Base-by-base conservation (phyloP, 2,797 vertebrate species). In the Platalea minor region DNA sequence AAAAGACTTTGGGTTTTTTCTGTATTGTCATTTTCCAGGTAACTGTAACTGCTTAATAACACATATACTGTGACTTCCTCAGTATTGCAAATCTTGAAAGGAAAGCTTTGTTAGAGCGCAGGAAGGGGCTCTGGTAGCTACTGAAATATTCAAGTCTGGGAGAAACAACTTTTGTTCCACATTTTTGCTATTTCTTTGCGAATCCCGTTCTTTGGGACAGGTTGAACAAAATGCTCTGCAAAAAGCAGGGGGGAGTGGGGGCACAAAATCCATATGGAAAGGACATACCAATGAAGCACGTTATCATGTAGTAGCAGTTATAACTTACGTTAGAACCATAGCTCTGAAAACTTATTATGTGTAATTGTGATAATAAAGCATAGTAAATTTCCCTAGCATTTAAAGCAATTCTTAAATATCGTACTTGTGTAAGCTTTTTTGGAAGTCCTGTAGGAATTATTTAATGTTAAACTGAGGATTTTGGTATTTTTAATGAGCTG, bases 401-500 rank as follows among this genome's bases (percentile, higher is more conserved):
- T 88, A 57, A 94, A 95, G 46, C 37, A 7, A 53, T 84, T 89
- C 76, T 84, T 13, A 88, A 89, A 91, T 77, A 70, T 43, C 13
- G 2, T 83, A 87, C 82, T 93, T 86, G 25, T 82, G 53, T 94
- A 94, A 91, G 72, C 78, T 91, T 93, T 96, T 91, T 80, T 85
- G 29, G 26, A 91, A 93, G 59, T 59, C 85, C 25, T 54, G 13
- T 26, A 91, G 81, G 94, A 94, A 75, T 96, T 93, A 51, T 76
- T 95, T 94, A 78, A 89, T 53, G 64, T 87, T 91, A 92, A 94
- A 89, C 72, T 89, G 84, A 94, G 79, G 48, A 61, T 79, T 92
- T 95, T 33, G 78, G 85, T 21, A 2, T 74, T 93, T 96, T 95
- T 93, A 96, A 96, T 93, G 88, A 97, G 86, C 69, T 90, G 63